Evolutionary conservation across 2,888 invertebrate genomes (phyloP).

Genomic region (Apodemia hepburni): DNA sequence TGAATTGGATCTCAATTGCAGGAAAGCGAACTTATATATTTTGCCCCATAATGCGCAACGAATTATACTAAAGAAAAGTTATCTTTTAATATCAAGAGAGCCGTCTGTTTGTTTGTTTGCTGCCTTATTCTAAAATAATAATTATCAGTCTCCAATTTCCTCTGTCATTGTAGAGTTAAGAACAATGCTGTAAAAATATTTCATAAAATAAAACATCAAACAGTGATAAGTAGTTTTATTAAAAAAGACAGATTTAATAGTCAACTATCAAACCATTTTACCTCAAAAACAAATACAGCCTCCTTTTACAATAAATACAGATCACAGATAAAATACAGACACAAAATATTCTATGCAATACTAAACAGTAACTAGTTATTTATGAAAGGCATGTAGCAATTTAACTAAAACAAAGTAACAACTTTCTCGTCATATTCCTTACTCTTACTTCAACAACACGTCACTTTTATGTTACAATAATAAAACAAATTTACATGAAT

Average conservation of each 20-base stretch:
- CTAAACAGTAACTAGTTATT: slow-evolving; percentile 37
- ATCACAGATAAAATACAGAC: slow-evolving; percentile 76
- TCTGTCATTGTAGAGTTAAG: no score
- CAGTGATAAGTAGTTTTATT: slow-evolving; percentile 53
- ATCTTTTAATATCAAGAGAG: no score
- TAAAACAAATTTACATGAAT: not conserved
- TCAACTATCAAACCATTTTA: slow-evolving; percentile 52
- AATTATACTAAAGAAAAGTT: no score
- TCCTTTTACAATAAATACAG: slow-evolving; percentile 62
- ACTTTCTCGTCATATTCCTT: not conserved
- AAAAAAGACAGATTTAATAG: slow-evolving; percentile 61
- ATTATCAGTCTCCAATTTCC: no score
- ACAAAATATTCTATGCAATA: slow-evolving; percentile 58
- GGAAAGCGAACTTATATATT: no score
- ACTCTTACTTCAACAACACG: not conserved
- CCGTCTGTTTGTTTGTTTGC: no score
- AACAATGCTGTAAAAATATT: no score
- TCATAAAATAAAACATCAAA: slow-evolving; percentile 32
- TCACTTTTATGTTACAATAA: not conserved
- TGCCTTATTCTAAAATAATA: no score
- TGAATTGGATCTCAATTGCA: no score
- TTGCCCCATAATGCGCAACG: no score
- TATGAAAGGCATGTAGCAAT: slow-evolving; percentile 2
- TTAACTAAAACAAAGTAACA: not conserved
- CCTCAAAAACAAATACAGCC: slow-evolving; percentile 48